Conservation (phyloP, 1,140 invertebrate genomes). For the Caerostris extrusa region DNA sequence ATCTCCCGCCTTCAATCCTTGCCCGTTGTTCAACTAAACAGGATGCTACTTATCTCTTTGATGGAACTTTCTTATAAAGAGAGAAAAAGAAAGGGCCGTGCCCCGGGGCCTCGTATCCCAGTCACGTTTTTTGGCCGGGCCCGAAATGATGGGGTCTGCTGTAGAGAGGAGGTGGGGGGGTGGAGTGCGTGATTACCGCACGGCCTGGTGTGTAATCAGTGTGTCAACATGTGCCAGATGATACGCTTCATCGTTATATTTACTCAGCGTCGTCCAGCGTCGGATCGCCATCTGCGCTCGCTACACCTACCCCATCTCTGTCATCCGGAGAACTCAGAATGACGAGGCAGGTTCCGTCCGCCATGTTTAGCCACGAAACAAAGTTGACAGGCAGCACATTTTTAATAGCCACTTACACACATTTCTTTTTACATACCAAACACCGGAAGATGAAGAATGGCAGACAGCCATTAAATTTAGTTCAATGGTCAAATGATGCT, state of each 20-base stretch:
- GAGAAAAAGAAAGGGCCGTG: slow-evolving; percentile 24
- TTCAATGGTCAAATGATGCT: too few relatives aligned
- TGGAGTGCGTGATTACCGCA: slow-evolving; percentile 51
- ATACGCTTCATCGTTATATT: slow-evolving; percentile 73
- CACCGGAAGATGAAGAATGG: background rate
- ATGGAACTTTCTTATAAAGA: background rate
- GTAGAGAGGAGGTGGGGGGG: background rate
- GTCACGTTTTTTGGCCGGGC: slow-evolving; percentile 36
- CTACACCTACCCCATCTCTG: slow-evolving; percentile 56
- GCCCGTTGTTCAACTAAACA: background rate
- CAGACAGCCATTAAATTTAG: too few relatives aligned
- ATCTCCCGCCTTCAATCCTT: background rate
- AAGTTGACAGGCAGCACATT: background rate
- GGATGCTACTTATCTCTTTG: slow-evolving; percentile 6
- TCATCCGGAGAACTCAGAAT: slow-evolving; percentile 29
- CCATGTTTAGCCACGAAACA: background rate
- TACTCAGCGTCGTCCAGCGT: slow-evolving; percentile 29
- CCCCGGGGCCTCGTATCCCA: background rate
- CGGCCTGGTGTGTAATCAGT: slow-evolving; percentile 63
- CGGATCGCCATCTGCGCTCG: slow-evolving; percentile 51
- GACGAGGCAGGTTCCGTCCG: background rate
- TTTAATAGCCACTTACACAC: background rate
- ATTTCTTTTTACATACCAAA: background rate
- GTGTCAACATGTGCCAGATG: slow-evolving; percentile 71
- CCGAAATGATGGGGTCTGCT: background rate